A percentile compares a stretch with the other conserved stretches of the same genome.
Conservation (phyloP, 2,888 invertebrate species). For the Calliphora vomitoria region DNA sequence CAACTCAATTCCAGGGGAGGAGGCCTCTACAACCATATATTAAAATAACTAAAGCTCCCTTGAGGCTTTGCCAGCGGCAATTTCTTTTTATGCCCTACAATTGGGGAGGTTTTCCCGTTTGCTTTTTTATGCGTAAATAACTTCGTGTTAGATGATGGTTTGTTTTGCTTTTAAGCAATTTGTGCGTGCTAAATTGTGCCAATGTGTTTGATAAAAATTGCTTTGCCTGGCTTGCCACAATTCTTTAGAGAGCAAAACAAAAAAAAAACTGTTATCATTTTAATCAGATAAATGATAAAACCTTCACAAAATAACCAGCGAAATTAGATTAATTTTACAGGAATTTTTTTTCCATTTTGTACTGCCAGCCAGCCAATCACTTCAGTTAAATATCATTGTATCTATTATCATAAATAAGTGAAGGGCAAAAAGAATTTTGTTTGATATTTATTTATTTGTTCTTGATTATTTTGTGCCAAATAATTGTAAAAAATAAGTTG, state of each 20-base stretch:
- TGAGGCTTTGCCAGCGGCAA: constrained; percentile 57
- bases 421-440: background rate
- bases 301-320: constrained; percentile 40
- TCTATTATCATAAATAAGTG: constrained; percentile 40
- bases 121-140: background rate
- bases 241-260: constrained; percentile 49
- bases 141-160: background rate
- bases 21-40: background rate
- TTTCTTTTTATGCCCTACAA: background rate
- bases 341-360: background rate
- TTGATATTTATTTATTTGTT: background rate
- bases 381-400: constrained; percentile 21
- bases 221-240: constrained; percentile 42
- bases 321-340: constrained; percentile 68
- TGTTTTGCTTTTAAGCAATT: constrained; percentile 68
- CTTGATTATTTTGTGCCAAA: background rate
- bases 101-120: constrained; percentile 44
- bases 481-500: no score
- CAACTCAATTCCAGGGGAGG: background rate
- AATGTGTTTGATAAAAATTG: constrained; percentile 59
- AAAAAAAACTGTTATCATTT: constrained; percentile 45
- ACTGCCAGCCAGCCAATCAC: background rate
- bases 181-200: constrained; percentile 68
- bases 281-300: constrained; percentile 68
- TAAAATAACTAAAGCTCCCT: constrained; percentile 64